Evolutionary conservation across 2,888 invertebrate species (phyloP).

Genomic region (Crioceris asparagi): DNA sequence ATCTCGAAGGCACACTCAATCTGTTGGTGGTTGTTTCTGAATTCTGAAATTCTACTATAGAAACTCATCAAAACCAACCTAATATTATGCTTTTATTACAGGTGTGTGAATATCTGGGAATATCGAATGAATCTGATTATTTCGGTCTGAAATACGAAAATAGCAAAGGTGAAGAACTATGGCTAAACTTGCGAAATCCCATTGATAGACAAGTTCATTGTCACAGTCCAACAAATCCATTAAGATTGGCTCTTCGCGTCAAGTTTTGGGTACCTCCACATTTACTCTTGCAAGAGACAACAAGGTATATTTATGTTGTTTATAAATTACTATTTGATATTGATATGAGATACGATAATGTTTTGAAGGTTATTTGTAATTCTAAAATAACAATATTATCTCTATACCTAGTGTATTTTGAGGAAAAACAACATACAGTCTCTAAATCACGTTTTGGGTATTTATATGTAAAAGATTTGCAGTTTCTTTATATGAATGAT

Average conservation of each 20-base stretch:
- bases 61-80: no score
- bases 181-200: conserved; percentile 79
- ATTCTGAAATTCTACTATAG: no score
- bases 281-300: conserved; percentile 71
- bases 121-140: conserved; percentile 78
- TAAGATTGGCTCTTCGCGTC: conserved; percentile 61
- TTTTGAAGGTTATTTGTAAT: no score
- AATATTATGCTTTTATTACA: conserved; percentile 35
- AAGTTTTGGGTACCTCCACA: conserved; percentile 91
- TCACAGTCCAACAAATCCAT: conserved; percentile 47
- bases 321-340: neutral
- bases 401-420: no score
- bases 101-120: conserved; percentile 75
- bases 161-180: conserved; percentile 59
- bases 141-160: conserved; percentile 66
- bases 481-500: no score
- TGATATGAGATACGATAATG: no score
- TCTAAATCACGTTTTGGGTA: no score
- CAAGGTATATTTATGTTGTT: conserved; percentile 45
- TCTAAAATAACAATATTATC: no score
- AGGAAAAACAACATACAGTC: no score
- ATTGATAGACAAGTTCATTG: conserved; percentile 56
- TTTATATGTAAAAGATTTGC: no score
- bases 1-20: no score
- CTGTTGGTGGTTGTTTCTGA: no score